phyloP scores from a whole-genome alignment of 2,797 vertebrate species.

The Corythornis leucogaster region DNA sequence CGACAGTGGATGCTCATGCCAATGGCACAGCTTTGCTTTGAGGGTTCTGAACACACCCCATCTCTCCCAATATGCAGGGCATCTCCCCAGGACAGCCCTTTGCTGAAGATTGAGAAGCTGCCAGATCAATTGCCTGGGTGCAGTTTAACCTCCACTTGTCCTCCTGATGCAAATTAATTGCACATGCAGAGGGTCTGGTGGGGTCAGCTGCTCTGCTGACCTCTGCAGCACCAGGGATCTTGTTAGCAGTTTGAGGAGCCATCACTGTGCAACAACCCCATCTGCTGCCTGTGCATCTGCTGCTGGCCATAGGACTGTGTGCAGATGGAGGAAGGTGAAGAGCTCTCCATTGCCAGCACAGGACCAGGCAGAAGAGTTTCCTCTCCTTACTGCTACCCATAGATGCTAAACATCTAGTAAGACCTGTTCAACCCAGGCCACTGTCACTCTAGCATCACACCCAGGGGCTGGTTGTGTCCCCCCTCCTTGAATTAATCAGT shows the following conservation, averaged over 20 bases:
- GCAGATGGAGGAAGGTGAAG: background rate
- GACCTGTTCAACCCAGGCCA: background rate
- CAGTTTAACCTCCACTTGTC: background rate
- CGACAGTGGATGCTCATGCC: background rate
- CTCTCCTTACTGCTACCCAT: background rate
- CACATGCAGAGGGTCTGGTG: accelerated
- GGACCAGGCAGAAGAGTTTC: background rate
- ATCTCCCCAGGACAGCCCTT: background rate
- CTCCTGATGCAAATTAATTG: background rate
- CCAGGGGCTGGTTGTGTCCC: background rate
- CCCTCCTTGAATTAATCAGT: background rate
- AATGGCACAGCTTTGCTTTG: background rate
- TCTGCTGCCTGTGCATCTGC: accelerated
- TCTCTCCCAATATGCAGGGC: background rate
- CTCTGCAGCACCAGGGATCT: background rate
- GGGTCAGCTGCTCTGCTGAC: background rate
- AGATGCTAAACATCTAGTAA: background rate
- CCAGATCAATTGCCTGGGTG: background rate
- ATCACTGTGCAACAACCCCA: accelerated
- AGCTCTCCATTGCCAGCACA: background rate
- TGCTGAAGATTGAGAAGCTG: background rate
- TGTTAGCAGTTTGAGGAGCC: background rate
- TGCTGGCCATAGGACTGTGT: background rate
- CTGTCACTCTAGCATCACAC: background rate
- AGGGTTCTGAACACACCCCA: background rate